Evolutionary conservation across 2,797 vertebrate genomes (phyloP).

Genomic region (Amniataba percoides): DNA sequence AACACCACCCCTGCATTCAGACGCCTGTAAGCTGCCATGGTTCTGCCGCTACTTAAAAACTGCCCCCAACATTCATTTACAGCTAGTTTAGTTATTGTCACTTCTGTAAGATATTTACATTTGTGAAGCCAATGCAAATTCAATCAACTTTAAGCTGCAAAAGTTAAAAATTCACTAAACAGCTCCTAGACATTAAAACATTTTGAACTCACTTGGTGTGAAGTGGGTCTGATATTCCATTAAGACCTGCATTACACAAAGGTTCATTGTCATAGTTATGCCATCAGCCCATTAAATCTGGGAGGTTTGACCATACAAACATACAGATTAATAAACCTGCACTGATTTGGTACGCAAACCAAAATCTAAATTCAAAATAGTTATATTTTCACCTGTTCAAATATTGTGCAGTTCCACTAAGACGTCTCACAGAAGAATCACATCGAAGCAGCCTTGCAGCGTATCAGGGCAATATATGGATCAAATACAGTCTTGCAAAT

Average conservation of each 20-base stretch:
- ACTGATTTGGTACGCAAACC: not conserved
- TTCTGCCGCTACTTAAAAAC: conserved; percentile 23
- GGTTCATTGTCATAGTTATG: not conserved
- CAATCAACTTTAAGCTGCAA: conserved; percentile 4
- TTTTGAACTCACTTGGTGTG: not conserved
- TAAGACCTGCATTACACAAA: not conserved
- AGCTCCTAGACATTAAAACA: conserved; percentile 5
- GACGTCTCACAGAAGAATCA: too few relatives aligned
- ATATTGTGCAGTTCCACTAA: not conserved
- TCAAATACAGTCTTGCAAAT: conserved; percentile 30
- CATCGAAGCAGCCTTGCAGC: conserved; percentile 13
- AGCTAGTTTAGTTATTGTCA: conserved; percentile 18
- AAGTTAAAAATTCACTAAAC: too few relatives aligned
- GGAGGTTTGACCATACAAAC: not conserved
- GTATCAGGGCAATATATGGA: conserved; percentile 26
- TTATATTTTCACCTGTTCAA: not conserved
- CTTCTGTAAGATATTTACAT: conserved; percentile 28
- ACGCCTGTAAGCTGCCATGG: not conserved
- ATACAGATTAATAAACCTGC: not conserved
- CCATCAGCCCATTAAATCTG: not conserved
- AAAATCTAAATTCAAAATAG: not conserved
- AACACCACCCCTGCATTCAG: conserved; percentile 27
- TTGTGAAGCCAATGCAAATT: conserved; percentile 17
- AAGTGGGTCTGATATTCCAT: conserved; percentile 3
- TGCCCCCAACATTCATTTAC: conserved; percentile 25